Percentiles rank a stretch among this genome's conserved stretches.
Conservation (phyloP, 2,113 vertebrate genomes). For the Fulmarus glacialis region DNA sequence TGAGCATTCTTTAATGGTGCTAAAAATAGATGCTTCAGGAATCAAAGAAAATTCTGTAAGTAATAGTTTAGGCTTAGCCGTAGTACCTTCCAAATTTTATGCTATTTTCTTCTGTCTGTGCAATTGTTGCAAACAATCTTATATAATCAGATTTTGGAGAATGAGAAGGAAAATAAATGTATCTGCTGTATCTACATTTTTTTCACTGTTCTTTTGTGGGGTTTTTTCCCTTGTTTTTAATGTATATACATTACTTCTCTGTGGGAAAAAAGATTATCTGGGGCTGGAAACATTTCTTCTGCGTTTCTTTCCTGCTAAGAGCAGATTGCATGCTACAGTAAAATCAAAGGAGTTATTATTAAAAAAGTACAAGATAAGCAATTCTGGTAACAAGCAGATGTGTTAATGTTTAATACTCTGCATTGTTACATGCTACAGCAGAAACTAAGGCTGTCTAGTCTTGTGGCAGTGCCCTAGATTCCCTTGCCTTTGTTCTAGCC, state of each 20-base stretch:
- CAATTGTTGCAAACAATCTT: neutral
- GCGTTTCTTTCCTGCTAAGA: conserved; percentile 2
- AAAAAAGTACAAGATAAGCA: conserved; percentile 69
- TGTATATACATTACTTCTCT: neutral
- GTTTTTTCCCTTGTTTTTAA: neutral
- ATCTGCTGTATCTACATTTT: neutral
- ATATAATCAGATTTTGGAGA: neutral
- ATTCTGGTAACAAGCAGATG: conserved; percentile 68
- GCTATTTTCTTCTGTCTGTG: neutral
- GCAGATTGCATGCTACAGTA: conserved; percentile 4
- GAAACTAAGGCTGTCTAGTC: neutral
- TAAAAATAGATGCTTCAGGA: neutral
- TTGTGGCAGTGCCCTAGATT: conserved; percentile 71
- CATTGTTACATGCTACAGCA: conserved; percentile 32
- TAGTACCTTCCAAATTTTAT: neutral
- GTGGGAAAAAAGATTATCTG: neutral
- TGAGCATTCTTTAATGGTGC: neutral
- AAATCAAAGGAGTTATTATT: conserved; percentile 64
- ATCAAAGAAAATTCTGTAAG: neutral
- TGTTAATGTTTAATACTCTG: conserved; percentile 67
- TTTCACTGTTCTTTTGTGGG: neutral
- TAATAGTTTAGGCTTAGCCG: neutral
- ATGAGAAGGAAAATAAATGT: neutral
- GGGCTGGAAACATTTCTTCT: neutral
- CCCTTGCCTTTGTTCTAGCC: conserved; percentile 67